phyloP scores from a whole-genome alignment of 2,797 vertebrate genomes.

The Protonibea diacanthus region DNA sequence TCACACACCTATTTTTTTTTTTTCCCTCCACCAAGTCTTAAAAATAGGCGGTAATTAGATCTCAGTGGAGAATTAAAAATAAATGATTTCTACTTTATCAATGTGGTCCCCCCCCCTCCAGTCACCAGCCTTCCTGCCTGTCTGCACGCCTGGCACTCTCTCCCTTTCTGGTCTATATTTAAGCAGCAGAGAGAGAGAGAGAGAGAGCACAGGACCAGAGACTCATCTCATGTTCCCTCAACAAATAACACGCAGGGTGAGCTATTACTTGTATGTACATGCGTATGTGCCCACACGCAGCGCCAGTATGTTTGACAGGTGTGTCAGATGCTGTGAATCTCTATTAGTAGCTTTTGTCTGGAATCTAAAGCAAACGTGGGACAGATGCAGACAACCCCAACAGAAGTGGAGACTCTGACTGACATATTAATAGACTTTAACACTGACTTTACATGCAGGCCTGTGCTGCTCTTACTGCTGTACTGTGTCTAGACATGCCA shows the following conservation, averaged over 20 bases:
- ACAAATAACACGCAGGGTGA: constrained; percentile 65
- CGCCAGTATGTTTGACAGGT: constrained; percentile 26
- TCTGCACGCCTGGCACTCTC: constrained; percentile 52
- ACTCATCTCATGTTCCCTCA: constrained; percentile 74
- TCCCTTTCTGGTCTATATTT: constrained; percentile 78
- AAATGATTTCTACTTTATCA: constrained; percentile 91
- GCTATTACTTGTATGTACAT: constrained; percentile 33
- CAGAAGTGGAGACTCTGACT: constrained; percentile 27
- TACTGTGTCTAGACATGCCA: constrained; percentile 48
- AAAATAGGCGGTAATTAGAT: constrained; percentile 91
- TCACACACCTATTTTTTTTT: constrained; percentile 68
- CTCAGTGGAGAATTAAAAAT: constrained; percentile 89
- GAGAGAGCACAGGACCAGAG: constrained; percentile 48
- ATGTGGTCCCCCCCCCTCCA: constrained; percentile 76
- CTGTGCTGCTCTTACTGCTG: constrained; percentile 34
- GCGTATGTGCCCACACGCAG: constrained; percentile 14
- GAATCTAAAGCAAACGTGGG: constrained; percentile 43
- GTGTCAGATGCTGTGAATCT: constrained; percentile 37
- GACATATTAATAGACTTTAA: constrained; percentile 59
- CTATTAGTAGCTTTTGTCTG: constrained; percentile 49
- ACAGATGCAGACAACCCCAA: constrained; percentile 29
- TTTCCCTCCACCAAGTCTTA: constrained; percentile 59
- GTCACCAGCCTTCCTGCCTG: constrained; percentile 76
- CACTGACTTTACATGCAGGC: constrained; percentile 54
- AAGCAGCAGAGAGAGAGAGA: constrained; percentile 62